phyloP scores from a whole-genome alignment of 1,140 invertebrate genomes.

The Hestina assimilis region DNA sequence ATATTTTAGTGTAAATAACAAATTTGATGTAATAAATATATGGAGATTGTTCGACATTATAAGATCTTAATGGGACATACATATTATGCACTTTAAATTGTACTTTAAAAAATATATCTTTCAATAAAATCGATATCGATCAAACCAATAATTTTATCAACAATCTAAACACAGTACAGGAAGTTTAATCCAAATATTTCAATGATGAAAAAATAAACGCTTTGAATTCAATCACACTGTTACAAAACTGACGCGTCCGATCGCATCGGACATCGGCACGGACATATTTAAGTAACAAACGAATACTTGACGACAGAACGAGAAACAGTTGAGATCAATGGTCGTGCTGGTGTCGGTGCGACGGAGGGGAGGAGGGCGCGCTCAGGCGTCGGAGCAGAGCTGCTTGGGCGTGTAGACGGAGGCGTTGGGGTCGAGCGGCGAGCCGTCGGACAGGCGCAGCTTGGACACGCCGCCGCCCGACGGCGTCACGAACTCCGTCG shows the following conservation, averaged over 20 bases:
- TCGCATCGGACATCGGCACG: conserved; percentile 45
- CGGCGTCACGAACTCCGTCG: conserved; percentile 79
- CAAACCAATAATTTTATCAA: conserved; percentile 27
- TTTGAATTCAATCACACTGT: conserved; percentile 41
- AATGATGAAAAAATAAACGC: conserved; percentile 65
- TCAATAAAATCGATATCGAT: not conserved
- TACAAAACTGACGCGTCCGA: conserved; percentile 50
- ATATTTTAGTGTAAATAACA: no score
- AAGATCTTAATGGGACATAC: no score
- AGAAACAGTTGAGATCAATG: conserved; percentile 62
- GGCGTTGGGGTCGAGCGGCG: conserved; percentile 91
- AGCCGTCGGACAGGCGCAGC: conserved; percentile 77
- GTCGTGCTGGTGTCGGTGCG: conserved; percentile 51
- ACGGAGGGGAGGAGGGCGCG: conserved; percentile 10
- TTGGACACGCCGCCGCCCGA: conserved; percentile 79
- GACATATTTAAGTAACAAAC: conserved; percentile 44
- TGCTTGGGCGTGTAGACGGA: conserved; percentile 93
- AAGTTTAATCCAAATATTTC: conserved; percentile 42
- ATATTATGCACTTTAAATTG: not conserved
- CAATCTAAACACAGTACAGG: conserved; percentile 15
- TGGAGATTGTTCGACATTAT: no score
- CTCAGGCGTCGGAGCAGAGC: conserved; percentile 59
- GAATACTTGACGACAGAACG: conserved; percentile 1
- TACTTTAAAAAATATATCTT: no score
- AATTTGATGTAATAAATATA: not conserved